Evolutionary conservation across 2,888 invertebrate genomes (phyloP).

Genomic region (Xiphydria camelus): DNA sequence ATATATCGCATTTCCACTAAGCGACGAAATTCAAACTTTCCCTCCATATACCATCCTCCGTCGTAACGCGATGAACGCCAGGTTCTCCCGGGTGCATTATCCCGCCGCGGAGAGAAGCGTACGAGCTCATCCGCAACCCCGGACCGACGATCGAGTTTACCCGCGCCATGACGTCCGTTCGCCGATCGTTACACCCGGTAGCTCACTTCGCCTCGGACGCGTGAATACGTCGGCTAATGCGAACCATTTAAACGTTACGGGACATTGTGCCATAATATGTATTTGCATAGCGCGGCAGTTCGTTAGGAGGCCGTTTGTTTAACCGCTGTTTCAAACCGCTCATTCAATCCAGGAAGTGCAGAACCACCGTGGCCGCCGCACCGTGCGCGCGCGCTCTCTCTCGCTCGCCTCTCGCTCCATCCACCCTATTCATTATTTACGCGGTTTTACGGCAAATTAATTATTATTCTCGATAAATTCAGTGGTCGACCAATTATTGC

Average conservation of each 20-base stretch:
- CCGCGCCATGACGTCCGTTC: too few relatives aligned
- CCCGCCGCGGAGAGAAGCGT: too few relatives aligned
- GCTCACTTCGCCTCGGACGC: background rate
- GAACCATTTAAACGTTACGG: slow-evolving; percentile 44
- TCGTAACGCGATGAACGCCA: too few relatives aligned
- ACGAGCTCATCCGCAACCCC: too few relatives aligned
- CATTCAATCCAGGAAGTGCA: slow-evolving; percentile 1
- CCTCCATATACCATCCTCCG: too few relatives aligned
- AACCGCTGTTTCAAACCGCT: slow-evolving; percentile 22
- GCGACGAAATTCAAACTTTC: slow-evolving; percentile 7
- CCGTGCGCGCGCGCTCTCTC: too few relatives aligned
- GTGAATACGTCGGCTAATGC: slow-evolving; percentile 39
- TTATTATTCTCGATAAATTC: slow-evolving; percentile 32
- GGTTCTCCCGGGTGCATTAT: too few relatives aligned
- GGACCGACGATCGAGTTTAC: too few relatives aligned
- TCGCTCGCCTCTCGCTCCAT: too few relatives aligned
- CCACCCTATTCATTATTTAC: slow-evolving; percentile 28
- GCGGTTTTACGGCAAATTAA: slow-evolving; percentile 29
- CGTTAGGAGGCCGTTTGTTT: slow-evolving; percentile 52
- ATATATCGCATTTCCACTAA: slow-evolving; percentile 10
- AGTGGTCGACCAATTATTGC: slow-evolving; percentile 6
- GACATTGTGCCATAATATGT: slow-evolving; percentile 43
- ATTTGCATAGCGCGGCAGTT: slow-evolving; percentile 44
- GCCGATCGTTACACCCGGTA: too few relatives aligned
- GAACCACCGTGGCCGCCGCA: too few relatives aligned